Percentiles rank a stretch among this genome's conserved stretches.
These are phyloP conservation scores for Neocloeon triangulifer DNA, from an alignment of 1,140 invertebrate species.

Conservation along the genomic window DNA sequence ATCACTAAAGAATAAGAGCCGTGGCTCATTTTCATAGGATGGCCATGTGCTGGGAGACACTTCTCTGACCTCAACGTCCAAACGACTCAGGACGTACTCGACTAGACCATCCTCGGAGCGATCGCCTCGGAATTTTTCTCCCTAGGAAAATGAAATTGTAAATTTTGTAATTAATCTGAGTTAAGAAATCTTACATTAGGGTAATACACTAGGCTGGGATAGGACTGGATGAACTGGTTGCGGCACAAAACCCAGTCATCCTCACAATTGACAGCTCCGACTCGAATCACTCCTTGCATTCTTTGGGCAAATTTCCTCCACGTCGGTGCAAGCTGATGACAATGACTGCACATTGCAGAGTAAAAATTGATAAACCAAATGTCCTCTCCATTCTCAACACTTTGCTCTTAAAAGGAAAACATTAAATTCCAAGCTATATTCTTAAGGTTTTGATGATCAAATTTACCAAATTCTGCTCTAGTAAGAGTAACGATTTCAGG, in stretches of 20 bases:
- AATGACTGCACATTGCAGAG: constrained; percentile 64
- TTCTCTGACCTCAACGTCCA: too few species aligned
- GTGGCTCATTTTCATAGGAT: too few species aligned
- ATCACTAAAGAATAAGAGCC: constrained; percentile 21
- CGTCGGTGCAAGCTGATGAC: constrained; percentile 49
- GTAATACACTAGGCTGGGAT: constrained; percentile 43
- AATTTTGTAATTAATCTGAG: not conserved
- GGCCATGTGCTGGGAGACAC: too few species aligned
- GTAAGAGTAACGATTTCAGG: constrained; percentile 54
- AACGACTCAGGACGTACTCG: constrained; percentile 17
- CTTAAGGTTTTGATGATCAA: too few species aligned
- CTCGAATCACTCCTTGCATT: constrained; percentile 40
- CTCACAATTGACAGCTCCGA: constrained; percentile 64
- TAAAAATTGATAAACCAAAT: constrained; percentile 73
- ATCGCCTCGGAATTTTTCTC: constrained; percentile 19
- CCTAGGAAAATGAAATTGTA: constrained; percentile 13
- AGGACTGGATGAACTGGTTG: constrained; percentile 35
- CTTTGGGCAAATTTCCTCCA: constrained; percentile 57
- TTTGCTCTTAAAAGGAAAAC: constrained; percentile 22
- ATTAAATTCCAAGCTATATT: not conserved
- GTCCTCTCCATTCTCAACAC: constrained; percentile 33
- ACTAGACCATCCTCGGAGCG: constrained; percentile 17
- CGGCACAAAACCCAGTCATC: constrained; percentile 48
- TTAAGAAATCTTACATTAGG: constrained; percentile 12
- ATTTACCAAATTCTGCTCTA: constrained; percentile 51